Evolutionary conservation across 2,888 invertebrate genomes (phyloP), one percentile per base, ranked within the genome.

Genomic region (Parnassius smintheus): DNA sequence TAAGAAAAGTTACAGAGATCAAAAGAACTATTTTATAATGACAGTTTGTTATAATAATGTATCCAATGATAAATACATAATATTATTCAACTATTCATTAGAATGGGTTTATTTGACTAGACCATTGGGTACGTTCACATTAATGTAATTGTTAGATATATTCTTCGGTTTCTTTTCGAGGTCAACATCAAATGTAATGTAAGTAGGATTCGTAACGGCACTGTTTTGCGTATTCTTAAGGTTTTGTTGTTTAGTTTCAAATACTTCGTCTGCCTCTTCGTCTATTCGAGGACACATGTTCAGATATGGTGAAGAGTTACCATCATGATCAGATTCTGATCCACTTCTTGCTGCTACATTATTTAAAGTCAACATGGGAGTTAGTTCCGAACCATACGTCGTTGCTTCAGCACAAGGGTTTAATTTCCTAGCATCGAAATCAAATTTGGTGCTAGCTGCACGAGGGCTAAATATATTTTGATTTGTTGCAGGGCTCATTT

Each of bases 391-490:
- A 1, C 85, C 86, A 56, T 82, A 77, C 54, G 72, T 79, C 60
- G 77, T 81, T 50, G 70, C 82, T 71, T 77, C 84, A 0, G 83
- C 70, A 60, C 78, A 78, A 0, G 78, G 70, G 68, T 83, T 83
- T 56, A 84, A 75, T 70, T 81, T 84, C 44, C 80, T 81, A 22
- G 85, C 71, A 58, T 91, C 89, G 73, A 94, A 94, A 68, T 92
- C 88, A 71, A 94, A 94, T 65, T 90, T 87, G 2, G 85, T 82
- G 7, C 80, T 80, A 2, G 78, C 77, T 1, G 80, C 70, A 65
- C 93, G 86, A 2, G 94, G 94, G 75, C 93, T 94, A 79, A 94
- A 94, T 73, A 93, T 90, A 44, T 78, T 83, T 55, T 76, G 81
- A 57, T 76, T 81, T n/a, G 76, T 73, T 2, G 83, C 77, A 1